Base-by-base conservation (phyloP, 2,888 invertebrate species). In the Sphecodes monilicornis region DNA sequence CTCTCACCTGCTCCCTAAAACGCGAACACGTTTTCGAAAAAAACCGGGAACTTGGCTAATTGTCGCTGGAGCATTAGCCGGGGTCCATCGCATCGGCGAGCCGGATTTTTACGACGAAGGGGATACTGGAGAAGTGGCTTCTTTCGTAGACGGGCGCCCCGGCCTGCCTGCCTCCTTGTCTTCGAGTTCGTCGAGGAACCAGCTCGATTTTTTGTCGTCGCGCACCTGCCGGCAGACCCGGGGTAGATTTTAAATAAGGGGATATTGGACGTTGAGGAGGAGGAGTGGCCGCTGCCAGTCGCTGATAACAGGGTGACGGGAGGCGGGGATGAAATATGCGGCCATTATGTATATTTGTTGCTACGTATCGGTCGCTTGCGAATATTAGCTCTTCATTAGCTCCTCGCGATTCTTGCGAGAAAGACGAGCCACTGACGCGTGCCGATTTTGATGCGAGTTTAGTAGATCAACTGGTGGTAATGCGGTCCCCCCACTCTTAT, bases 1-100 rank as follows among this genome's bases (percentile, higher is more conserved):
- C 78, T 82, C 26, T 83, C 85, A 86, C 77, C 78, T 90, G 84
- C 78, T 78, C 75, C 76, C 77, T 60, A 84, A 86, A 90, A 71
- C 78, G n/a, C 68, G 78, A 43, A 76, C 71, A 41, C 18, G 76
- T 26, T 57, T 29, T 11, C 54, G 32, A 50, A 69, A 78, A 74
- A 82, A 64, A 32, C 54, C 46, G 68, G 73, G 66, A 82, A 82
- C 74, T 82, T 60, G 80, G 39, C 77, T 88, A 88, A 90, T 90
- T 86, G 82, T 88, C 70, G 54, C 57, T 29, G 60, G 64, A 68
- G 73, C 75, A 81, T 89, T 77, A 77, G 71, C 36, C 64, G 29
- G 36, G 36, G n/a, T 57, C 64, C 66, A 57, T 41, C 29, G 82
- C 66, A 57, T 41, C 29, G 82, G 68, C 36, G 36, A 11, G 66